Evolutionary conservation across 1,140 invertebrate species (phyloP), one percentile per base, ranked within the genome.

Genomic region (Drosophila melanogaster): DNA sequence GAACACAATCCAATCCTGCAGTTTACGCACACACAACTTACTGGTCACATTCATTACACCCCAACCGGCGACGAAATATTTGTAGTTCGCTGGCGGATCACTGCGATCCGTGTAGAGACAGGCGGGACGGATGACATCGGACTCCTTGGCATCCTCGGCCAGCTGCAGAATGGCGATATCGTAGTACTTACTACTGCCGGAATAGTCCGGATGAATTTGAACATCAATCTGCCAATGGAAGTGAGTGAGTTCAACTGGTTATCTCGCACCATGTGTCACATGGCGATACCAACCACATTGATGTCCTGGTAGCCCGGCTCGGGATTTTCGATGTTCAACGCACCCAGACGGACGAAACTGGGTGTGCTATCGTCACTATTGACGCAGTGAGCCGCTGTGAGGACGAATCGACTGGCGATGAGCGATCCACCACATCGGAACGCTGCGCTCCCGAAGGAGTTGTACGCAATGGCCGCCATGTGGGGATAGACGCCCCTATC

Each of bases 331-430:
- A 89, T 60, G 49, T 85, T 64, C 7, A 92, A 66, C 2, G 79
- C 57, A 24, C 91, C 91, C 35, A 92, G 41, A 0, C 91, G 85
- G 6, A 86, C 91, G 40, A 77, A 74, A 4, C 54, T 22, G 3
- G 91, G 89, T 1, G 11, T 22, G 1, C 15, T 41, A 7, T 33
- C 41, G 11, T 50, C 35, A 10, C 51, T 60, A 6, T 79, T 93
- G 5, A 97, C 92, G 75, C 97, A 97, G 85, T 97, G 97, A 6
- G 96, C 96, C 0, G 97, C 96, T 0, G 97, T 97, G 11, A 93
- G 64, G 12, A 93, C 91, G 51, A 92, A 93, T 24, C 91, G 79
- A 4, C 71, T 76, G 54, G 81, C 91, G 56, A 93, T 93, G 47
- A 93, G 60, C 11, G 93, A 92, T 11, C 93, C 93, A 5, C 93